phyloP scores from a whole-genome alignment of 2,113 vertebrate genomes.

The Elephantulus edwardii region DNA sequence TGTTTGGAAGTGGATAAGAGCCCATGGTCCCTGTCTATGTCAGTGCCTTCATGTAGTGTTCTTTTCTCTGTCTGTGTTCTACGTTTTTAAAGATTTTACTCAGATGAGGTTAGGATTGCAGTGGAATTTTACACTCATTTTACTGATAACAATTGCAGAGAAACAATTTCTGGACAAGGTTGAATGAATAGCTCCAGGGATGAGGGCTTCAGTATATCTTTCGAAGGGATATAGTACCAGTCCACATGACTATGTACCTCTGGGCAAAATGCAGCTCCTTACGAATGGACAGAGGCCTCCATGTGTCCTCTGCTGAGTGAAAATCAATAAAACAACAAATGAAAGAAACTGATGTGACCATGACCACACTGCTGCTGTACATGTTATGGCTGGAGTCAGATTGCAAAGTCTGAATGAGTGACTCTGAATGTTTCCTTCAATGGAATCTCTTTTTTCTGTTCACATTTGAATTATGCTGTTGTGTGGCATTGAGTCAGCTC shows the following conservation, averaged over 20 bases:
- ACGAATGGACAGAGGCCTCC: background rate
- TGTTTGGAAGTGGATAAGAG: too few species aligned
- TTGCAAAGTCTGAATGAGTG: background rate
- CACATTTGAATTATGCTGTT: background rate
- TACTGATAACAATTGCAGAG: background rate
- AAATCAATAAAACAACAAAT: background rate
- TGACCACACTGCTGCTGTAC: background rate
- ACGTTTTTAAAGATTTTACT: background rate
- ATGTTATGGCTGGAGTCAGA: background rate
- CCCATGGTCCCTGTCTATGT: background rate
- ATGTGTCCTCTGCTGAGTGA: background rate
- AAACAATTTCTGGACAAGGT: too few species aligned
- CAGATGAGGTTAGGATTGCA: background rate
- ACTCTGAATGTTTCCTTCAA: background rate
- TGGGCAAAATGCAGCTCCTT: too few species aligned
- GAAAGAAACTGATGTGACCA: background rate
- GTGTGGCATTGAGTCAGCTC: too few species aligned
- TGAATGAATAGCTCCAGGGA: too few species aligned
- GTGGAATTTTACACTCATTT: background rate
- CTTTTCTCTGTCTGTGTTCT: background rate
- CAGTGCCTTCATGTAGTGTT: background rate
- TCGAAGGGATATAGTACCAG: too few species aligned
- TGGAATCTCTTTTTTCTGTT: background rate
- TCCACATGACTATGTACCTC: background rate
- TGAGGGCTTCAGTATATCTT: too few species aligned